Conservation (phyloP, 2,113 vertebrate species). For the Heterotis niloticus region DNA sequence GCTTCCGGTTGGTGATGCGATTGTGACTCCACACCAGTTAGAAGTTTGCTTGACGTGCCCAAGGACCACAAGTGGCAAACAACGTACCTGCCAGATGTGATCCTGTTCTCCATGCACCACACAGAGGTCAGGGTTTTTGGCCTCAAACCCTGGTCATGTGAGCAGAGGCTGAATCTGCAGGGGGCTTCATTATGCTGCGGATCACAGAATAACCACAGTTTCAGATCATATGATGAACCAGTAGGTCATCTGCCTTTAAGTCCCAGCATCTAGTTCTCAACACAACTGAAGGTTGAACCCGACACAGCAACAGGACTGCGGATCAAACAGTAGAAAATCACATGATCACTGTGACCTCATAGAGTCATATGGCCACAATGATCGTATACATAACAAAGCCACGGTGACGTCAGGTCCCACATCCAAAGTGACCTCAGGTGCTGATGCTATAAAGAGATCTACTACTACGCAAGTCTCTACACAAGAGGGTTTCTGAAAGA, state of each 20-base stretch:
- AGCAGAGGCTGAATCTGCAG: slow-evolving; percentile 39
- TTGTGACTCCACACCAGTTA: no score
- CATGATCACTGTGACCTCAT: no score
- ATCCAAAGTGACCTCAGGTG: background rate
- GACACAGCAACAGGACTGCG: no score
- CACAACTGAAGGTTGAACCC: no score
- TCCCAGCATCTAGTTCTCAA: slow-evolving; percentile 43
- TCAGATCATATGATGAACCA: slow-evolving; percentile 67
- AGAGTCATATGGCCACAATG: background rate
- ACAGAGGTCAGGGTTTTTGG: slow-evolving; percentile 50
- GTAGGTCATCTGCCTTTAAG: slow-evolving; percentile 71
- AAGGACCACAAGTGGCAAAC: background rate
- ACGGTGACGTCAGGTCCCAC: background rate
- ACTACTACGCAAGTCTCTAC: no score
- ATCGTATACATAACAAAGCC: no score
- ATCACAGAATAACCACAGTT: slow-evolving; percentile 39
- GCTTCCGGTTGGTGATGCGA: no score
- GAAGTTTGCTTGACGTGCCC: no score
- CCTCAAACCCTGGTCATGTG: slow-evolving; percentile 56
- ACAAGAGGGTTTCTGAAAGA: no score
- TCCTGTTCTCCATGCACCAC: slow-evolving; percentile 32
- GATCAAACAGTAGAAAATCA: no score
- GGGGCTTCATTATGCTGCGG: background rate
- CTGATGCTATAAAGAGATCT: background rate
- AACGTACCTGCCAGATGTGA: background rate